Percentiles rank a stretch among this genome's conserved stretches.
Evolutionary conservation across 2,113 vertebrate genomes (phyloP).

Genomic region (Anoplopoma fimbria): DNA sequence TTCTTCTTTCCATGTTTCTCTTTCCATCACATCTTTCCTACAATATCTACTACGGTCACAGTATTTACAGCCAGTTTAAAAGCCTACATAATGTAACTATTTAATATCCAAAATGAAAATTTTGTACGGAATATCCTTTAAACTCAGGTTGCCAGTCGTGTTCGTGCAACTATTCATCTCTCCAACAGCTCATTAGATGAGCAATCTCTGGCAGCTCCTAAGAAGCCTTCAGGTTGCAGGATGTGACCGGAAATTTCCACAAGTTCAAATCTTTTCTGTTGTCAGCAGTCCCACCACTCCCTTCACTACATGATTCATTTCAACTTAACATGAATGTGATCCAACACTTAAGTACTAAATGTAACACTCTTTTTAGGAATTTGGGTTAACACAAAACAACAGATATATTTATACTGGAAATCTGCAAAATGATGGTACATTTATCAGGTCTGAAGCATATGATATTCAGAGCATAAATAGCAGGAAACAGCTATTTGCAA

Average conservation of each 20-base stretch:
- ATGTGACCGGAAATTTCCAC: slow-evolving; percentile 28
- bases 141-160: background rate
- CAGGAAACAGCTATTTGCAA: no score
- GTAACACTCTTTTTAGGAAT: background rate
- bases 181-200: slow-evolving; percentile 14
- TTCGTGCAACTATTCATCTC: background rate
- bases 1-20: background rate
- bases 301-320: background rate
- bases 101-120: background rate
- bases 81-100: no score
- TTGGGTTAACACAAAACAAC: no score
- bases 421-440: no score
- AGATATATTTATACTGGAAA: no score
- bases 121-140: background rate
- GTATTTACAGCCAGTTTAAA: no score
- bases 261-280: background rate
- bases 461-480: no score
- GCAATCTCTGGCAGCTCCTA: slow-evolving; percentile 9
- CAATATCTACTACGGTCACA: background rate
- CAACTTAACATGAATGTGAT: background rate
- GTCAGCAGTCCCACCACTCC: background rate
- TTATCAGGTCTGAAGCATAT: no score
- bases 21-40: background rate
- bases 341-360: background rate
- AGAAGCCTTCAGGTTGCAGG: slow-evolving; percentile 7